These are phyloP conservation scores for Polypedilum vanderplanki DNA, from an alignment of 1,140 invertebrate genomes.

Conservation along the genomic window DNA sequence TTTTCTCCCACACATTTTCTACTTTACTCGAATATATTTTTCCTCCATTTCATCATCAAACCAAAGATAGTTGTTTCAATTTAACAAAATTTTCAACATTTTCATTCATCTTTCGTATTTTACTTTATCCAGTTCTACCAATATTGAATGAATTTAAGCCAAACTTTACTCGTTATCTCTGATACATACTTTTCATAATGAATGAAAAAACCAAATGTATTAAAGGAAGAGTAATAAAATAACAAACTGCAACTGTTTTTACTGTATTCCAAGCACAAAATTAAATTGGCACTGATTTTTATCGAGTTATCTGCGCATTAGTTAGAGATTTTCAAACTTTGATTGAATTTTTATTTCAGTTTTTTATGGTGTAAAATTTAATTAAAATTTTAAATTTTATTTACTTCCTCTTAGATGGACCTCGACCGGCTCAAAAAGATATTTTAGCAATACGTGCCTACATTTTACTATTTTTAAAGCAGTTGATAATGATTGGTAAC, in stretches of 20 bases:
- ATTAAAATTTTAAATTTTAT: too few relatives aligned
- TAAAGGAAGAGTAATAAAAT: too few relatives aligned
- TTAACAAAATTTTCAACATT: not conserved
- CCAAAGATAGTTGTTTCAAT: not conserved
- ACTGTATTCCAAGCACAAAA: not conserved
- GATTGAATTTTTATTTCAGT: not conserved
- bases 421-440: constrained; percentile 86
- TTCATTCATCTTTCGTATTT: not conserved
- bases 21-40: not conserved
- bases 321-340: not conserved
- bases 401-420: constrained; percentile 65
- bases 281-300: constrained; percentile 22
- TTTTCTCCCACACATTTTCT: not conserved
- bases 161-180: too few relatives aligned
- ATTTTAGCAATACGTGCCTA: constrained; percentile 90
- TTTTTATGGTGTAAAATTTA: too few relatives aligned
- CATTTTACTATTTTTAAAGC: constrained; percentile 92
- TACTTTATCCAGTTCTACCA: too few relatives aligned
- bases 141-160: too few relatives aligned
- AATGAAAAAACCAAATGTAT: too few relatives aligned
- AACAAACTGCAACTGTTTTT: too few relatives aligned
- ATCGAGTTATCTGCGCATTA: not conserved
- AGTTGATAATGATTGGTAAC: constrained; percentile 92
- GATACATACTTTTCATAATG: too few relatives aligned
- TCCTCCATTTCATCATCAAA: not conserved